Percentiles rank a stretch among this genome's conserved stretches.
These are phyloP conservation scores for Argya squamiceps DNA, from an alignment of 2,797 vertebrate species.

Conservation along the genomic window DNA sequence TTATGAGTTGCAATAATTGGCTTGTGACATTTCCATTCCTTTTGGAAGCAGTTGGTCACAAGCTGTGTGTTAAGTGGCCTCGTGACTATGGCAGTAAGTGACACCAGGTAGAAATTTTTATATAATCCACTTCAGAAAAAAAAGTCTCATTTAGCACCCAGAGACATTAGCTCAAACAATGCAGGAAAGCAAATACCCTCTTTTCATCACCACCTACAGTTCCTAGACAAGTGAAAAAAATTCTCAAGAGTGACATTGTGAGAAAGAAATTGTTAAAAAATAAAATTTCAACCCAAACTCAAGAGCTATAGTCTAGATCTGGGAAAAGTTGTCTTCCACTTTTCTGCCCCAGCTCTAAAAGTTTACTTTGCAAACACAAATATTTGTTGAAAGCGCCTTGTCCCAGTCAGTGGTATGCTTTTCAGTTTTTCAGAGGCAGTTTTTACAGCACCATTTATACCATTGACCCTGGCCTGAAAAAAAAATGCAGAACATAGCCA, in stretches of 20 bases:
- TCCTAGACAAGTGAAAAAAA: not conserved
- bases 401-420: not conserved
- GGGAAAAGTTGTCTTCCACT: not conserved
- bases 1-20: not conserved
- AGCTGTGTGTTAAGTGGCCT: not conserved
- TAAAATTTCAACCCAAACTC: not conserved
- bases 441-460: not conserved
- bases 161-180: not conserved
- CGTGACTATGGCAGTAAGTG: not conserved
- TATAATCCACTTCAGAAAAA: not conserved
- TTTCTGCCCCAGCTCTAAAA: not conserved
- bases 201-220: not conserved
- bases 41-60: not conserved
- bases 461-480: not conserved
- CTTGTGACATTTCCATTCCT: not conserved
- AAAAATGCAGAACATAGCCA: not conserved
- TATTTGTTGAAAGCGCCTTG: not conserved
- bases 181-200: not conserved
- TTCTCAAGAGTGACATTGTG: not conserved
- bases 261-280: not conserved
- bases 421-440: not conserved
- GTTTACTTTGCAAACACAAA: not conserved
- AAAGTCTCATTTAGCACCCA: not conserved
- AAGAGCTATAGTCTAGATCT: not conserved
- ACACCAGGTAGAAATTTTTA: not conserved